Evolutionary conservation across 2,113 vertebrate species (phyloP).

Genomic region (Nothocercus nigrocapillus): DNA sequence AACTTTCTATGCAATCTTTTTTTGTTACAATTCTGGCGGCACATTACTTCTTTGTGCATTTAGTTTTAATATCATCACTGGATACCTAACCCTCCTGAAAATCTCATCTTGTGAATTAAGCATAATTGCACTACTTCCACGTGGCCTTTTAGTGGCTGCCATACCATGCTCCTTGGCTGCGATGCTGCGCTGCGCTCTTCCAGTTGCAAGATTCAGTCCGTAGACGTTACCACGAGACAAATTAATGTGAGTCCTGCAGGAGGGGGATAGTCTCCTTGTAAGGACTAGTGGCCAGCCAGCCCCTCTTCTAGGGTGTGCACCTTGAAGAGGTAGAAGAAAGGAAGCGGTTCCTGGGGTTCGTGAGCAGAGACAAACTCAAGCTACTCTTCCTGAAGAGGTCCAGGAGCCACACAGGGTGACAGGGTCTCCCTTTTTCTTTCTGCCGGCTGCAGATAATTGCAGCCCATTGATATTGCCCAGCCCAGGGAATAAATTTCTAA

Average conservation of each 20-base stretch:
- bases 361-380: not conserved
- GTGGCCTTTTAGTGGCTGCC: not conserved
- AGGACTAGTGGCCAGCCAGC: not conserved
- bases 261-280: not conserved
- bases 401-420: not conserved
- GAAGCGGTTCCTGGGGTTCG: not conserved
- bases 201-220: not conserved
- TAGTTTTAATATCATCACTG: not conserved
- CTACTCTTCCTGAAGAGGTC: not conserved
- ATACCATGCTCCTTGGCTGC: not conserved
- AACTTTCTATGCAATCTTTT: constrained; percentile 20
- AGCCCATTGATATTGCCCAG: not conserved
- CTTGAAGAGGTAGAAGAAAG: not conserved
- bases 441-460: not conserved
- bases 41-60: constrained; percentile 27
- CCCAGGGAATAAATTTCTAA: not conserved
- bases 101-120: not conserved
- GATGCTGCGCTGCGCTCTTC: not conserved
- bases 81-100: constrained; percentile 4
- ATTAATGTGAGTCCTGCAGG: not conserved
- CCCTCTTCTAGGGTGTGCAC: not conserved
- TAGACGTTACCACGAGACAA: not conserved
- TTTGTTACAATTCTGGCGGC: constrained; percentile 11
- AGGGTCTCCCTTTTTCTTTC: not conserved
- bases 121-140: not conserved